phyloP scores from a whole-genome alignment of 2,888 invertebrate genomes.

The Drosophila nr. fundita region DNA sequence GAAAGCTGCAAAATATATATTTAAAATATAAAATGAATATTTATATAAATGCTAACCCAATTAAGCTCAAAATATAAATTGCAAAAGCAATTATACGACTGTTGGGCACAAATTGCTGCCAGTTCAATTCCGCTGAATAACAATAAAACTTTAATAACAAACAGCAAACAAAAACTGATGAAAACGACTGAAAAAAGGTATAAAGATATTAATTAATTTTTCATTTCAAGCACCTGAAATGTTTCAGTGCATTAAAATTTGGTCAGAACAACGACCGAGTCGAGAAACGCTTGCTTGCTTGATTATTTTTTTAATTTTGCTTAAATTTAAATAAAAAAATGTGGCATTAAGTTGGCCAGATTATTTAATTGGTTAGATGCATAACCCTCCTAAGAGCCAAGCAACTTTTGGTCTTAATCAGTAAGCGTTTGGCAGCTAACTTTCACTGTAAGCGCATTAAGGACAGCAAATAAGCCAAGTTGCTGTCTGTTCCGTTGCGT shows the following conservation, averaged over 20 bases:
- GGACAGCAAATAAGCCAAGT: constrained; percentile 49
- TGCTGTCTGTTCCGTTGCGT: constrained; percentile 22
- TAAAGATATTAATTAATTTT: neutral
- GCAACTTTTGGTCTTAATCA: constrained; percentile 13
- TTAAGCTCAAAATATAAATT: neutral
- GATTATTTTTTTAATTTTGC: no score
- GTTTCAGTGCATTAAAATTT: no score
- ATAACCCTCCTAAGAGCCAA: neutral
- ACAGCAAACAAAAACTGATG: neutral
- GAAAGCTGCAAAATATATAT: neutral
- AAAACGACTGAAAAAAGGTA: neutral
- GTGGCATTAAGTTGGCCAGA: neutral
- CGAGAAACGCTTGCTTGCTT: no score
- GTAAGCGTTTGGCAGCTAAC: constrained; percentile 3
- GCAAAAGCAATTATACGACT: neutral
- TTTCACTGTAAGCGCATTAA: constrained; percentile 34
- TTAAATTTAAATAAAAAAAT: neutral
- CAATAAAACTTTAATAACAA: neutral
- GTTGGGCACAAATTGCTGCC: neutral
- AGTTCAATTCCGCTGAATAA: neutral
- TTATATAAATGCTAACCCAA: neutral
- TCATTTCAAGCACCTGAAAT: neutral
- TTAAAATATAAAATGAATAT: neutral
- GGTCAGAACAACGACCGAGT: neutral
- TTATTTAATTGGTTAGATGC: neutral